Conservation (phyloP, 2,113 vertebrate species). For the Gopherus evgoodei region DNA sequence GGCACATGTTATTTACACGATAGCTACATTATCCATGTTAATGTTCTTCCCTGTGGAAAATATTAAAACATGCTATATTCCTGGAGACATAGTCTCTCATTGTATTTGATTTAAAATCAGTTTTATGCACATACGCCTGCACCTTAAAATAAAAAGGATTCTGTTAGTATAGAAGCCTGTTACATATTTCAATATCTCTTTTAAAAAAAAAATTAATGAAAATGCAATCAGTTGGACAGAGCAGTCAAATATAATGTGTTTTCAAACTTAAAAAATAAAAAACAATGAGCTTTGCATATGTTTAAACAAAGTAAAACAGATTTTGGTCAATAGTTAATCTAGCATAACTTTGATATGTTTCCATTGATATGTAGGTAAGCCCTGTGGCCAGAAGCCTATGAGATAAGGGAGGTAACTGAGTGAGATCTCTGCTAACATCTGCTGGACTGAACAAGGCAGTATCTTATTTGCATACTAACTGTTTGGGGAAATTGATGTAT, state of each 20-base stretch:
- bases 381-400: background rate
- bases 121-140: background rate
- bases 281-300: background rate
- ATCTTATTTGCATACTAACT: too few species aligned
- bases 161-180: background rate
- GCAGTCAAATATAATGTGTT: rapidly evolving
- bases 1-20: background rate
- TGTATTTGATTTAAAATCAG: background rate
- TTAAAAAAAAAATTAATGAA: background rate
- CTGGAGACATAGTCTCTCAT: background rate
- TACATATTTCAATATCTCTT: background rate
- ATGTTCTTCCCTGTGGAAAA: background rate
- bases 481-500: too few species aligned
- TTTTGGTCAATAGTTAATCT: background rate
- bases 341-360: background rate
- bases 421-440: too few species aligned
- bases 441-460: too few species aligned
- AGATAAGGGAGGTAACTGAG: background rate
- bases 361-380: background rate
- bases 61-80: background rate
- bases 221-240: background rate
- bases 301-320: background rate
- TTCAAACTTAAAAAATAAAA: background rate
- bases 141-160: background rate
- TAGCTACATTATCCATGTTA: background rate